Evolutionary conservation across 2,888 invertebrate species (phyloP), one percentile per base, ranked within the genome.

Genomic region (Corbicula japonica): DNA sequence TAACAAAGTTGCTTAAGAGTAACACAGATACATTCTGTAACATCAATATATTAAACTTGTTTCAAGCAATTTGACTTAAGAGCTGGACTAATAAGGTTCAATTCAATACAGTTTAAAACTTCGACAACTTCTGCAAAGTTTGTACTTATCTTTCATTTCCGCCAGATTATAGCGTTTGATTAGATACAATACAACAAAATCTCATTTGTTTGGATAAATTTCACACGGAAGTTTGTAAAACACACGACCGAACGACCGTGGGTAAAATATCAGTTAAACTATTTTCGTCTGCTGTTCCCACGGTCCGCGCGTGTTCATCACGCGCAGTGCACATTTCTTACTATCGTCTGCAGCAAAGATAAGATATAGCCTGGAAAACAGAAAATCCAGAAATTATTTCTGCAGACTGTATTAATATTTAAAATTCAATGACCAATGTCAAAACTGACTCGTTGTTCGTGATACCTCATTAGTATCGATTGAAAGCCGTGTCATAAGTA

Each of bases 291-390:
- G 76, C 41, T 74, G 80, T 88, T 88, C 88, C 87, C 88, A 88
- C 87, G 88, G 83, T 79, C 83, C 62, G 78, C 87, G 83, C 88
- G 86, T 87, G 88, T 76, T 69, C 62, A 80, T 78, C 86, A 80
- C 83, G 77, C 83, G 86, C 75, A 15, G 38, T 63, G 73, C 80
- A 50, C 68, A 61, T 21, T 58, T 30, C 28, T 66, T 38, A 35
- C 30, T 21, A 63, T 54, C 65, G 74, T 66, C 66, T 66, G 66
- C 66, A 35, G 21, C 35, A 21, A 54, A 52, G 54, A 32, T 41
- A 38, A 28, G 35, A 61, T 54, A 52, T 35, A 26, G 18, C 3
- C 21, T 28, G 28, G n/a, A 32, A 63, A 63, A 56, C 21, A 21
- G 35, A 66, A 54, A 52, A 28, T 35, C 58, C 35, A 35, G 35